A percentile compares a stretch with the other conserved stretches of the same genome.
phyloP scores from a whole-genome alignment of 1,140 invertebrate species.

The Brachionus rotundiformis region DNA sequence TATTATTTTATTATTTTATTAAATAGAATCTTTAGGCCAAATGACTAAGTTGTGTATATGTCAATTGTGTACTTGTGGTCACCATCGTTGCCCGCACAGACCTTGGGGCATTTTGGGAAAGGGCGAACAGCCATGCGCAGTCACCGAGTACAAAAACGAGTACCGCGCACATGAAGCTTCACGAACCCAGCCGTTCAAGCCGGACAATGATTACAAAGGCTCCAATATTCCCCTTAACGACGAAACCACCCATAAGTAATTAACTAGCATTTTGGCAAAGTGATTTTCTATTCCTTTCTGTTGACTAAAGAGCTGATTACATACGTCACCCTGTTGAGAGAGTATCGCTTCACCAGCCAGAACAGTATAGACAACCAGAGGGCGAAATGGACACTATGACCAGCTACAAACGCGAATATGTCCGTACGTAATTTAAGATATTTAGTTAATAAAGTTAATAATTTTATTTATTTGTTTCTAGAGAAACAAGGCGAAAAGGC shows the following conservation, averaged over 20 bases:
- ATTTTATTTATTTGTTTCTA: slow-evolving; percentile 53
- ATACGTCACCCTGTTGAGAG: slow-evolving; percentile 58
- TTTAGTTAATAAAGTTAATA: not conserved
- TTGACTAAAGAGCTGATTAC: slow-evolving; percentile 63
- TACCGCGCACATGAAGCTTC: slow-evolving; percentile 56
- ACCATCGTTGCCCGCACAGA: slow-evolving; percentile 60
- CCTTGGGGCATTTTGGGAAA: slow-evolving; percentile 55
- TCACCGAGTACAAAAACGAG: slow-evolving; percentile 60
- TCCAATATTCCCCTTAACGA: slow-evolving; percentile 54
- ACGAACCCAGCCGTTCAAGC: slow-evolving; percentile 52
- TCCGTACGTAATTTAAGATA: slow-evolving; percentile 56
- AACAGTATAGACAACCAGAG: slow-evolving; percentile 58
- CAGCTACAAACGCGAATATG: slow-evolving; percentile 63
- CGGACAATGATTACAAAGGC: slow-evolving; percentile 51
- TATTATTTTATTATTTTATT: not conserved
- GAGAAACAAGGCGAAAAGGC: slow-evolving; percentile 59
- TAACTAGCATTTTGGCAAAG: too few species aligned
- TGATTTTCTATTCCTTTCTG: too few species aligned
- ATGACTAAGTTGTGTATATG: slow-evolving; percentile 60
- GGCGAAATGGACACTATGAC: slow-evolving; percentile 61
- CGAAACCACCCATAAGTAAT: slow-evolving; percentile 55
- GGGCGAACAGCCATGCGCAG: slow-evolving; percentile 55
- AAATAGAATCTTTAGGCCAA: not conserved
- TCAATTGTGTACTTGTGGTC: slow-evolving; percentile 61
- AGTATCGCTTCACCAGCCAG: slow-evolving; percentile 56